Conservation (phyloP, 2,797 vertebrate genomes). For the Diglossa cyanea region DNA sequence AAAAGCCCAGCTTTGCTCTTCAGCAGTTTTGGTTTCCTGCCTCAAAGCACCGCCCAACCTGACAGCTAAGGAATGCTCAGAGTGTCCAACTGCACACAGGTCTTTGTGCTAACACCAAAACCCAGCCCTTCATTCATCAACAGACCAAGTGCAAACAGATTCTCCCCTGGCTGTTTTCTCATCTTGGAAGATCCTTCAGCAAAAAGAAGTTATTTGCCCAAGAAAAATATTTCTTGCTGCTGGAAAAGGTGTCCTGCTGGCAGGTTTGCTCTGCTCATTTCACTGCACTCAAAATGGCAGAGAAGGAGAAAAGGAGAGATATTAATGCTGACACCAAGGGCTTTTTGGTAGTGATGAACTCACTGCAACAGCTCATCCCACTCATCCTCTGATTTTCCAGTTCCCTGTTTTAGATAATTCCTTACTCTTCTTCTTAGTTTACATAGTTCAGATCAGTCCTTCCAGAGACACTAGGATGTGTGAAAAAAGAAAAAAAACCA, state of each 20-base stretch:
- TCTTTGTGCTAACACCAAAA: background rate
- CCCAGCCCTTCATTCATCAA: background rate
- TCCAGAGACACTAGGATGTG: background rate
- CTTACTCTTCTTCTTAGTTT: background rate
- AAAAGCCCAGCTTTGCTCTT: background rate
- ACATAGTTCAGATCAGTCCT: background rate
- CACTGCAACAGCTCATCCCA: background rate
- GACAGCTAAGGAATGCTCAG: background rate
- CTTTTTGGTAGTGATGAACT: background rate
- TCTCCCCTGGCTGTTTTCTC: background rate
- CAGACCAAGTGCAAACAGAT: background rate
- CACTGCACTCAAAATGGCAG: background rate
- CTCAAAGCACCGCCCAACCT: background rate
- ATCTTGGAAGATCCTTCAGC: background rate
- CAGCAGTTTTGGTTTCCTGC: background rate
- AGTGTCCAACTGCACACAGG: background rate
- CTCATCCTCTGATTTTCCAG: background rate
- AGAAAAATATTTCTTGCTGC: background rate
- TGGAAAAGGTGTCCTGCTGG: background rate
- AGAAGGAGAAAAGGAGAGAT: background rate
- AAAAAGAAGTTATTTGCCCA: background rate
- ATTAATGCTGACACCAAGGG: background rate
- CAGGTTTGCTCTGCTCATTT: background rate
- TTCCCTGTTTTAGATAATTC: background rate
- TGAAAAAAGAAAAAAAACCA: background rate